Percentiles rank a stretch among this genome's conserved stretches.
Evolutionary conservation across 1,140 invertebrate species (phyloP).

Genomic region (Coptotermes formosanus): DNA sequence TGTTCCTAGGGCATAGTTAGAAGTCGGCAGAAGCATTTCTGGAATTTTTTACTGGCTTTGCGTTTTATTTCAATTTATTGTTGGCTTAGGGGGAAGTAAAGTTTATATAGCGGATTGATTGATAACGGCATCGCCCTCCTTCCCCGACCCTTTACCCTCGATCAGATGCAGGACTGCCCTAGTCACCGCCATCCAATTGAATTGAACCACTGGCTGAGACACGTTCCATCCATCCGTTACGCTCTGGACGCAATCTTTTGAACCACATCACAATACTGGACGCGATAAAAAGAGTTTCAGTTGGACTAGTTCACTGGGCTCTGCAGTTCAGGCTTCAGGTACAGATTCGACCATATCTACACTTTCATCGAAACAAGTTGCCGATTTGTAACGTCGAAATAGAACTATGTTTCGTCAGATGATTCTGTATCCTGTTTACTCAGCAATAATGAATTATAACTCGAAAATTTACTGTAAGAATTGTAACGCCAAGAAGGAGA

Average conservation of each 20-base stretch:
- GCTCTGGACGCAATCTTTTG: neutral
- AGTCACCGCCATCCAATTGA: slow-evolving; percentile 9
- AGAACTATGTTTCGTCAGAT: too few relatives aligned
- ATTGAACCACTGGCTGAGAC: neutral
- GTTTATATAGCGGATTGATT: slow-evolving; percentile 8
- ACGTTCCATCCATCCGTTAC: slow-evolving; percentile 7
- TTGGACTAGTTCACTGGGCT: neutral
- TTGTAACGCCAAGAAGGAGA: too few relatives aligned
- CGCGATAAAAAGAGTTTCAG: neutral
- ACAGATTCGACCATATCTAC: neutral
- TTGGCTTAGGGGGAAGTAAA: neutral
- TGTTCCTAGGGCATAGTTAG: neutral
- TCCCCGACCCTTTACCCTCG: neutral
- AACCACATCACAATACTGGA: neutral
- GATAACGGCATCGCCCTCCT: neutral
- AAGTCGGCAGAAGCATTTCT: neutral
- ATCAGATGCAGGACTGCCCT: neutral
- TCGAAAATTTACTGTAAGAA: too few relatives aligned
- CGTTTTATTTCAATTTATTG: slow-evolving; percentile 15
- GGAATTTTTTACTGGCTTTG: neutral
- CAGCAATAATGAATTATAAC: too few relatives aligned
- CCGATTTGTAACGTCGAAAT: too few relatives aligned
- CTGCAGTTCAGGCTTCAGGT: neutral
- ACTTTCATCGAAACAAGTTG: neutral
- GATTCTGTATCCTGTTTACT: too few relatives aligned